Percentiles rank a stretch among this genome's conserved stretches.
phyloP scores from a whole-genome alignment of 2,113 vertebrate species.

The Egretta garzetta region DNA sequence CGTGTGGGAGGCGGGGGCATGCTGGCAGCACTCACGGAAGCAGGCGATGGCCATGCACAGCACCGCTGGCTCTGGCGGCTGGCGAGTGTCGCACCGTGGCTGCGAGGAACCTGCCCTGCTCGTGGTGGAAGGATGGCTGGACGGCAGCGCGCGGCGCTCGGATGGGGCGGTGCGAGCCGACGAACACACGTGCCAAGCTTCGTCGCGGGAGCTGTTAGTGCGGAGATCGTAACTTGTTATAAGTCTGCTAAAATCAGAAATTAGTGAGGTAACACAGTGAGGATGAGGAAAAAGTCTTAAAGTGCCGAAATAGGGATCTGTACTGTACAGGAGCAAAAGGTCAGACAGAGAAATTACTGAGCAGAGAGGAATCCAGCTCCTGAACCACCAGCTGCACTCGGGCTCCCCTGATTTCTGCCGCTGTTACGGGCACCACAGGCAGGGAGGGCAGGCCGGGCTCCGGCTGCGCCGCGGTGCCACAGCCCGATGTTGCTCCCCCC shows the following conservation, averaged over 20 bases:
- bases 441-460: background rate
- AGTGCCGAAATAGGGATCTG: background rate
- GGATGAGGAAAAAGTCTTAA: background rate
- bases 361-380: background rate
- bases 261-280: background rate
- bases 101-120: background rate
- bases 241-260: background rate
- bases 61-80: background rate
- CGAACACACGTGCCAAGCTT: background rate
- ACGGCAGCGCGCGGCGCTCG: too few species aligned
- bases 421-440: fast-evolving
- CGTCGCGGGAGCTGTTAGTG: background rate
- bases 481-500: fast-evolving
- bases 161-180: fast-evolving
- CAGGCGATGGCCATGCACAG: background rate
- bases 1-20: background rate
- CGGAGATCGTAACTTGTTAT: background rate
- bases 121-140: background rate
- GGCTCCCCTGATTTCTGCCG: background rate
- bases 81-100: background rate
- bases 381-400: fast-evolving
- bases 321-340: background rate
- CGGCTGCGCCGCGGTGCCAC: fast-evolving
- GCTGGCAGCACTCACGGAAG: background rate
- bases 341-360: background rate